Evolutionary conservation across 2,113 vertebrate genomes (phyloP).

Genomic region (Hepsetus odoe): DNA sequence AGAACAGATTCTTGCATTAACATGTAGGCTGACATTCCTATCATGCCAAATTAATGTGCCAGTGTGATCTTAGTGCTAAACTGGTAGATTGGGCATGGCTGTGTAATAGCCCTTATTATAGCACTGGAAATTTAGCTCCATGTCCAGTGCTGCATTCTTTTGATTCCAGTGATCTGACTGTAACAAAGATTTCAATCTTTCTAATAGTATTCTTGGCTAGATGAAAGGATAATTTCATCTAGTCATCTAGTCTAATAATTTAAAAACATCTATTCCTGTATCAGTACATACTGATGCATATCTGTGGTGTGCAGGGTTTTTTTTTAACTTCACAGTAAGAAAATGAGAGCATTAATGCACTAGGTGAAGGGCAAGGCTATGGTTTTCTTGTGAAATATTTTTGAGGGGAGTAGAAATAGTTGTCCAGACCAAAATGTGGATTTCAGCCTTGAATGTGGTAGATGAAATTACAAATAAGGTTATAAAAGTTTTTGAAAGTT

Average conservation of each 20-base stretch:
- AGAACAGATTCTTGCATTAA: neutral
- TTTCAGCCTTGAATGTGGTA: neutral
- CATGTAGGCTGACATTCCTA: conserved; percentile 20
- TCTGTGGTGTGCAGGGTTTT: neutral
- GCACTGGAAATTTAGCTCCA: neutral
- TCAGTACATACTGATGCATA: conserved; percentile 16
- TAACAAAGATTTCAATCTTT: neutral
- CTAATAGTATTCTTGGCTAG: neutral
- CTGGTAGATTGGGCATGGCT: conserved; percentile 4
- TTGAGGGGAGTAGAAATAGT: neutral
- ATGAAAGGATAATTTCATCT: neutral
- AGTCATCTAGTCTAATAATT: too few species aligned
- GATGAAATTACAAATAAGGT: neutral
- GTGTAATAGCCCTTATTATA: conserved; percentile 6
- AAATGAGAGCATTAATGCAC: neutral
- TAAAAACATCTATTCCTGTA: neutral
- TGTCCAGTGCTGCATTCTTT: conserved; percentile 11
- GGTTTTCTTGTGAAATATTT: conserved; percentile 24
- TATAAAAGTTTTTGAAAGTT: neutral
- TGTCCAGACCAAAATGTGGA: conserved; percentile 10
- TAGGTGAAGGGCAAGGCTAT: neutral
- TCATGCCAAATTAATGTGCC: conserved; percentile 14
- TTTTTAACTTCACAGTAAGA: neutral
- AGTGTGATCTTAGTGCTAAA: neutral
- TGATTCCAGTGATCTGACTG: neutral